Conservation (phyloP, 2,888 invertebrate species). For the Drosophila rellima region DNA sequence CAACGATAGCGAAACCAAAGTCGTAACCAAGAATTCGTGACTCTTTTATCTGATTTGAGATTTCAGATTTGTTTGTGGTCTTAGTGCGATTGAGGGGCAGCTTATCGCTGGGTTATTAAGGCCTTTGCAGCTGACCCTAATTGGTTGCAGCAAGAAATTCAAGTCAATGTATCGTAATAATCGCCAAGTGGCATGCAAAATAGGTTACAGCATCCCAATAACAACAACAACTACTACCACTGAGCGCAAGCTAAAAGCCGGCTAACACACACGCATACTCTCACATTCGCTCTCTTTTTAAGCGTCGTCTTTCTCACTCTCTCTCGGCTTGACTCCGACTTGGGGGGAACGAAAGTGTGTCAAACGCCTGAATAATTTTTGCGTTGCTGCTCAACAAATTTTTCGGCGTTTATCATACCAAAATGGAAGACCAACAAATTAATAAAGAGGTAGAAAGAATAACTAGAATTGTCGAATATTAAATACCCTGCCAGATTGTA, state of each 20-base stretch:
- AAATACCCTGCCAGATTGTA: neutral
- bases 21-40: conserved; percentile 51
- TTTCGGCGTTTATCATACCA: conserved; percentile 53
- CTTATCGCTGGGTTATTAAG: conserved; percentile 30
- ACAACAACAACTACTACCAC: conserved; percentile 14
- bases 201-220: conserved; percentile 78
- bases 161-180: conserved; percentile 57
- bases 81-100: neutral
- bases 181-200: conserved; percentile 69
- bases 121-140: conserved; percentile 65
- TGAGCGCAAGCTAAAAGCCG: conserved; percentile 43
- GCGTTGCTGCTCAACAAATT: conserved; percentile 58
- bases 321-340: conserved; percentile 26
- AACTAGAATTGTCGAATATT: neutral
- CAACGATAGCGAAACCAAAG: conserved; percentile 23
- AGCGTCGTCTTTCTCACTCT: conserved; percentile 21
- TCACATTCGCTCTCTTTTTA: conserved; percentile 1
- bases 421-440: conserved; percentile 10
- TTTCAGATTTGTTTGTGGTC: conserved; percentile 20
- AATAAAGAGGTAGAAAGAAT: neutral
- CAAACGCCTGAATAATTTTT: conserved; percentile 76
- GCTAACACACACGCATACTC: conserved; percentile 32
- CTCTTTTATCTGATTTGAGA: conserved; percentile 49
- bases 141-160: conserved; percentile 62
- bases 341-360: conserved; percentile 74